These are phyloP conservation scores for Pangasius sanitwongsei DNA, from an alignment of 2,797 vertebrate genomes.

Conservation along the genomic window DNA sequence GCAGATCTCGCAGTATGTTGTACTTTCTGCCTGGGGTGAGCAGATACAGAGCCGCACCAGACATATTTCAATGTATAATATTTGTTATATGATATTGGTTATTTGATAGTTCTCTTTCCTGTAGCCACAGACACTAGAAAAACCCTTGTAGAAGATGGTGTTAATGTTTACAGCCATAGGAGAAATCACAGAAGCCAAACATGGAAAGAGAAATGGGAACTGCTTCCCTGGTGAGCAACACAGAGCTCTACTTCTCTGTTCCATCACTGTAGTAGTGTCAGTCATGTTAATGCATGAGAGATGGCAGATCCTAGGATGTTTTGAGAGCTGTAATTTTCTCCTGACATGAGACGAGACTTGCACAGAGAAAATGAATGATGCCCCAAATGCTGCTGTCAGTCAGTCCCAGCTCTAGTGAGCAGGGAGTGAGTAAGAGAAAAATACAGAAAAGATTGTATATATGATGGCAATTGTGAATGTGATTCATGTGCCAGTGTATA, in stretches of 20 bases:
- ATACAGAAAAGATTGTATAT: not conserved
- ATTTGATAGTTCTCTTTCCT: not conserved
- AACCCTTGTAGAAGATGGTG: not conserved
- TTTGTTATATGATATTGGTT: not conserved
- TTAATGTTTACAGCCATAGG: not conserved
- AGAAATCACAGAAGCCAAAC: not conserved
- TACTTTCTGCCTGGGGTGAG: not conserved
- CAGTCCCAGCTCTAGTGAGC: not conserved
- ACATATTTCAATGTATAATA: not conserved
- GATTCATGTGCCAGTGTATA: not conserved
- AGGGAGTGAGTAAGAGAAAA: not conserved
- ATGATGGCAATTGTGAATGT: not conserved
- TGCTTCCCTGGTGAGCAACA: not conserved
- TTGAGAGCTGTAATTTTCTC: conserved; percentile 38
- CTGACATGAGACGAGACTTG: conserved; percentile 27
- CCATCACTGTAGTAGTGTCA: conserved; percentile 22
- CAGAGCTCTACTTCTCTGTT: conserved; percentile 9
- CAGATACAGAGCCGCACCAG: not conserved
- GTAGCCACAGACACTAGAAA: not conserved
- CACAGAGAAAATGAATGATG: conserved; percentile 31
- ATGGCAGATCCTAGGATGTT: conserved; percentile 22
- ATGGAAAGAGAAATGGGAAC: not conserved
- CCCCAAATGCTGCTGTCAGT: not conserved
- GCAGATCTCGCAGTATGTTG: not conserved
- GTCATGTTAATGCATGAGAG: conserved; percentile 15